Evolutionary conservation across 2,888 invertebrate genomes (phyloP).

Genomic region (Aricia artaxerxes): DNA sequence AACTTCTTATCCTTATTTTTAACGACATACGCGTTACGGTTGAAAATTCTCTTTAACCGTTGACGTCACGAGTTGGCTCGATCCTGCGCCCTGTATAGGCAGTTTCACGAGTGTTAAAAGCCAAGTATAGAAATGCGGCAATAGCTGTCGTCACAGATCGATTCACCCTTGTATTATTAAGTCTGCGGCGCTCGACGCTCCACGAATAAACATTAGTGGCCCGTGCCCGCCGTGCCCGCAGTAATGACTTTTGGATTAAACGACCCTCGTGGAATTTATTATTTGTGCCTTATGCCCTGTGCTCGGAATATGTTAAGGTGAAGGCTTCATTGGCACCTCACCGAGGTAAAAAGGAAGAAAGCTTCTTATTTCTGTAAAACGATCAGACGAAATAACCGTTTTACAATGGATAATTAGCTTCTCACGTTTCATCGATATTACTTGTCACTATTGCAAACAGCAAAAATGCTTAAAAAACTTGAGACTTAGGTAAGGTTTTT

Average conservation of each 20-base stretch:
- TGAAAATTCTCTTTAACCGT: background rate
- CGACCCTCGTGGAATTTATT: constrained; percentile 41
- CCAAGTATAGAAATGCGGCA: constrained; percentile 38
- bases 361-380: background rate
- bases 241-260: constrained; percentile 67
- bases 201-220: constrained; percentile 65
- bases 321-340: background rate
- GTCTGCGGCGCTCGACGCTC: constrained; percentile 47
- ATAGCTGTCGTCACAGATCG: constrained; percentile 59
- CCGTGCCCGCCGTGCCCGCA: constrained; percentile 46
- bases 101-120: constrained; percentile 3
- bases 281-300: constrained; percentile 11
- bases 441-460: too few relatives aligned
- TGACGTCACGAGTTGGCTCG: background rate
- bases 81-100: background rate
- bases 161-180: constrained; percentile 55
- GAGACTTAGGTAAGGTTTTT: too few relatives aligned
- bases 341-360: background rate
- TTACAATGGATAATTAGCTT: too few relatives aligned
- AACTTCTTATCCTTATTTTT: constrained; percentile 6
- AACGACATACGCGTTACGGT: background rate
- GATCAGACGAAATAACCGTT: too few relatives aligned
- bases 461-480: too few relatives aligned
- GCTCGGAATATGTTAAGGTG: background rate
- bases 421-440: too few relatives aligned